Percentiles rank a stretch among this genome's conserved stretches.
These are phyloP conservation scores for Drosophila paramelanica DNA, from an alignment of 2,888 invertebrate species.

Conservation along the genomic window DNA sequence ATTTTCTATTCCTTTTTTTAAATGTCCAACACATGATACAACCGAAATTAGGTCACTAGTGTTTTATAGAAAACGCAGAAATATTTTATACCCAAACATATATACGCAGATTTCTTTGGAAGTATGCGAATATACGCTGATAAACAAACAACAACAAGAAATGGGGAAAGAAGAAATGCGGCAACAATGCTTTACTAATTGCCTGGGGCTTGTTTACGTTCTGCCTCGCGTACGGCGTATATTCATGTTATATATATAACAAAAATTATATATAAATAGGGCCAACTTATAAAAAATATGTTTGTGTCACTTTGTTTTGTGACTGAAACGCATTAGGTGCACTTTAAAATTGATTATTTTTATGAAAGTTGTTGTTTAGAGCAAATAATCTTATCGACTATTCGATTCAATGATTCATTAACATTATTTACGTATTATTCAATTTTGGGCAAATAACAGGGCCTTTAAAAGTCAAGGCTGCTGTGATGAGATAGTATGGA, in stretches of 20 bases:
- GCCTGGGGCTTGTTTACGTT: constrained; percentile 52
- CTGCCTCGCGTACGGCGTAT: constrained; percentile 20
- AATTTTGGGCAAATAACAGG: constrained; percentile 1
- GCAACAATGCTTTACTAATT: constrained; percentile 39
- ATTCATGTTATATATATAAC: neutral
- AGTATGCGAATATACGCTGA: constrained; percentile 31
- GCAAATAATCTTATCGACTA: constrained; percentile 33
- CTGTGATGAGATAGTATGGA: too few species aligned
- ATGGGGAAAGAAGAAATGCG: constrained; percentile 1
- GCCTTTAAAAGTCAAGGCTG: constrained; percentile 19
- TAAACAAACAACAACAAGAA: constrained; percentile 39
- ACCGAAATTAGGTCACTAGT: constrained; percentile 73
- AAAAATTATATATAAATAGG: neutral
- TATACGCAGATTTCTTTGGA: constrained; percentile 13
- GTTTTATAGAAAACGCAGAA: constrained; percentile 39
- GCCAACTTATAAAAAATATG: constrained; percentile 24
- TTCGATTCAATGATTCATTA: constrained; percentile 31
- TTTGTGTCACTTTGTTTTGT: constrained; percentile 4
- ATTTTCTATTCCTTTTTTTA: constrained; percentile 12
- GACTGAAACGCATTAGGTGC: constrained; percentile 36
- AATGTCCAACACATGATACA: constrained; percentile 69
- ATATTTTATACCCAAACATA: constrained; percentile 11
- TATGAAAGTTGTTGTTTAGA: constrained; percentile 9
- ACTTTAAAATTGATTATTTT: constrained; percentile 30
- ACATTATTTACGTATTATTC: constrained; percentile 8